A percentile compares a stretch with the other conserved stretches of the same genome.
These are phyloP conservation scores for Potamilus streckersoni DNA, from an alignment of 1,140 invertebrate genomes.

Conservation along the genomic window DNA sequence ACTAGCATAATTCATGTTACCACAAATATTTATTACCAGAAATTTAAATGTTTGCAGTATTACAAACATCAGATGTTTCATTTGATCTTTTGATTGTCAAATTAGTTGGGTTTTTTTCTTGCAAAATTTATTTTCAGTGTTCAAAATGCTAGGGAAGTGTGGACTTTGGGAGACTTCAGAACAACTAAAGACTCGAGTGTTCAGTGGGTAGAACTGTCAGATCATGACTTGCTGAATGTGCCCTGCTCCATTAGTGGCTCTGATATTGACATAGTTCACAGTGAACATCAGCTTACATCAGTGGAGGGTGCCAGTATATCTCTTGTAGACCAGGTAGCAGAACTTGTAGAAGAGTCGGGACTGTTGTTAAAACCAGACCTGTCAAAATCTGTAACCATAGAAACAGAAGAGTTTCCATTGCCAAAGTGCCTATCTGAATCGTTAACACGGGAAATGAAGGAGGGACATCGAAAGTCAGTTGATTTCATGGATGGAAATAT, in stretches of 20 bases:
- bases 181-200: slow-evolving; percentile 22
- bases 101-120: too few relatives aligned
- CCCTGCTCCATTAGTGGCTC: slow-evolving; percentile 26
- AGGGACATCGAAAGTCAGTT: slow-evolving; percentile 7
- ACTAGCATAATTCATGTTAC: too few relatives aligned
- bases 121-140: slow-evolving; percentile 18
- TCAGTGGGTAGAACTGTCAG: slow-evolving; percentile 21
- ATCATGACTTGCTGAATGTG: neutral
- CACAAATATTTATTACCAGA: too few relatives aligned
- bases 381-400: slow-evolving; percentile 30
- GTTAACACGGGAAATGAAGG: slow-evolving; percentile 45
- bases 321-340: slow-evolving; percentile 48
- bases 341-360: slow-evolving; percentile 30
- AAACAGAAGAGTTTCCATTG: slow-evolving; percentile 43
- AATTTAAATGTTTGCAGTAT: too few relatives aligned
- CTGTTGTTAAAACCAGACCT: slow-evolving; percentile 37
- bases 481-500: slow-evolving; percentile 4
- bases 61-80: too few relatives aligned
- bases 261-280: slow-evolving; percentile 37
- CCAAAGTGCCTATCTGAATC: slow-evolving; percentile 55
- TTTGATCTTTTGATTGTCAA: too few relatives aligned
- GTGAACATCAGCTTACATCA: slow-evolving; percentile 21
- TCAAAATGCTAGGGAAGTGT: slow-evolving; percentile 14
- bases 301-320: slow-evolving; percentile 41
- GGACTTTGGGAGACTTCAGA: slow-evolving; percentile 6